Evolutionary conservation across 2,797 vertebrate species (phyloP).

Genomic region (Macropodus opercularis): DNA sequence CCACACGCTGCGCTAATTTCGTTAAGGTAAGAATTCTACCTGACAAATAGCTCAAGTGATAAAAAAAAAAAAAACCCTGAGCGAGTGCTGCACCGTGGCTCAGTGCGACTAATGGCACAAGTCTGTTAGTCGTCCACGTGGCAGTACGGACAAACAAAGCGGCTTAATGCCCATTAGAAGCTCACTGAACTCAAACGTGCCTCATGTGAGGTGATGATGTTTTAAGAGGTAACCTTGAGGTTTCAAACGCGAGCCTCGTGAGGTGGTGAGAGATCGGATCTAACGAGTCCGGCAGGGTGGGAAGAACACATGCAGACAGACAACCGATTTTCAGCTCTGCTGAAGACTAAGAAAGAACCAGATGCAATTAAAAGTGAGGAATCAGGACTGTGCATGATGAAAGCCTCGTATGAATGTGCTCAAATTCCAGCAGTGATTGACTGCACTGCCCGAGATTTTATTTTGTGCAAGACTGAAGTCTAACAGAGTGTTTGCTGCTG

Average conservation of each 20-base stretch:
- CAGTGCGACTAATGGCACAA: constrained; percentile 24
- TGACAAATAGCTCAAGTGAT: constrained; percentile 21
- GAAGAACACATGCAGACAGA: constrained; percentile 4
- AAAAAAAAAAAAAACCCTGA: constrained; percentile 12
- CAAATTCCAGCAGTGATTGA: constrained; percentile 16
- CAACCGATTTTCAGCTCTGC: not conserved
- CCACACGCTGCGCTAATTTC: constrained; percentile 22
- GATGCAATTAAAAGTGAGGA: constrained; percentile 26
- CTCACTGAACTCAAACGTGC: not conserved
- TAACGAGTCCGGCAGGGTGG: constrained; percentile 47
- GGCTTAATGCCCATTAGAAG: constrained; percentile 23
- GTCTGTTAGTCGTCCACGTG: constrained; percentile 12
- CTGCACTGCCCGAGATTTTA: constrained; percentile 6
- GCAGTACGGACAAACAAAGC: constrained; percentile 17
- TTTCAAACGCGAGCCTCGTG: constrained; percentile 13
- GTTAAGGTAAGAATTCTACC: constrained; percentile 21
- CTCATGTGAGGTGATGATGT: constrained; percentile 24
- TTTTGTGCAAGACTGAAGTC: constrained; percentile 11
- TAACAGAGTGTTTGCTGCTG: constrained; percentile 13
- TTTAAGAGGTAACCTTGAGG: constrained; percentile 3
- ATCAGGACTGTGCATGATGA: constrained; percentile 2
- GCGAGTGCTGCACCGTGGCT: constrained; percentile 7
- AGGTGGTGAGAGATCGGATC: constrained; percentile 46
- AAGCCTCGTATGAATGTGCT: constrained; percentile 14
- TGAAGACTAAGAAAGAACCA: constrained; percentile 1